Conservation (phyloP, 37 sponge, comb jelly and placozoan species). For the Diacarnus erythraeanus region DNA sequence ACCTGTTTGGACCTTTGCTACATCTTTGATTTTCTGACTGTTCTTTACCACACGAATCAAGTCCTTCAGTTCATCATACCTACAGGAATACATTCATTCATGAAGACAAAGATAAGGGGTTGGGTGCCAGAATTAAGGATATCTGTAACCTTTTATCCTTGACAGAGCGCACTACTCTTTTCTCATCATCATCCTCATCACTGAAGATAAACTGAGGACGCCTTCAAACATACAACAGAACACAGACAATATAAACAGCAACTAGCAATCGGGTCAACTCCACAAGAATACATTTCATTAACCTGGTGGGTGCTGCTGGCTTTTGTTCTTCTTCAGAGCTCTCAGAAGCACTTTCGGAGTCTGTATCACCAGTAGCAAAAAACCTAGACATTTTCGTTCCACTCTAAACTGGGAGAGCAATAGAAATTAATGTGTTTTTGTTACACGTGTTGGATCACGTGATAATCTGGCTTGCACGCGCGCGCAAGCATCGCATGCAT, state of each 20-base stretch:
- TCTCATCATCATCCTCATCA: slow-evolving; percentile 94
- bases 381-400: slow-evolving; percentile 76
- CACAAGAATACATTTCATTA: background rate
- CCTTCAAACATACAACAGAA: background rate
- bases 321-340: slow-evolving; percentile 67
- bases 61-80: slow-evolving; percentile 87
- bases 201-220: slow-evolving; percentile 44
- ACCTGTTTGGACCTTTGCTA: slow-evolving; percentile 87
- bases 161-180: slow-evolving; percentile 85
- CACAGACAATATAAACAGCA: background rate
- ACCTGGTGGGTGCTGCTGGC: slow-evolving; percentile 3
- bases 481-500: no score
- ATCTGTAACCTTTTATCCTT: slow-evolving; percentile 91
- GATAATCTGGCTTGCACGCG: no score
- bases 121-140: background rate
- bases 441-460: slow-evolving; percentile 19
- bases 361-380: slow-evolving; percentile 84
- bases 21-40: slow-evolving; percentile 93
- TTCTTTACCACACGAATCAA: slow-evolving; percentile 80
- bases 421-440: no score
- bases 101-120: background rate
- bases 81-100: background rate
- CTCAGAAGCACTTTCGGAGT: slow-evolving; percentile 73
- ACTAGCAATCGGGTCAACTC: background rate
- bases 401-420: no score